Conservation (phyloP, 2,797 vertebrate genomes). For the Intellagama lesueurii region DNA sequence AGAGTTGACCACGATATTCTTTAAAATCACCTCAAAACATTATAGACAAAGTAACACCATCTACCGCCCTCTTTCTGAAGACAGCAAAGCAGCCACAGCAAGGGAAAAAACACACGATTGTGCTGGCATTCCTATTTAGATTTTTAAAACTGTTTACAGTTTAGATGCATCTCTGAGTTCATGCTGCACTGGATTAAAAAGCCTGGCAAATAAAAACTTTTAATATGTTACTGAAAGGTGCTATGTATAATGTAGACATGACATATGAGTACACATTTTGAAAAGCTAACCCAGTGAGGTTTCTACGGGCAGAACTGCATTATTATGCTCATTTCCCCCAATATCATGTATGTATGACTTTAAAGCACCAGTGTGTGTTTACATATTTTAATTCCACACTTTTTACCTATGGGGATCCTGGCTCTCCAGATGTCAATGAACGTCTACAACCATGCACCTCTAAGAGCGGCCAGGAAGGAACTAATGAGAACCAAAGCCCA, state of each 20-base stretch:
- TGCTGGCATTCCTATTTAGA: no score
- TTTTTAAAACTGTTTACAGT: background rate
- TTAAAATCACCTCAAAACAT: background rate
- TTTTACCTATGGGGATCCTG: no score
- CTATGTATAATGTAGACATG: background rate
- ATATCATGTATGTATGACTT: no score
- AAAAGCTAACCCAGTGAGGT: background rate
- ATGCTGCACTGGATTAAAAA: background rate
- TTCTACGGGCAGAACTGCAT: background rate
- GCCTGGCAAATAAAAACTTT: background rate
- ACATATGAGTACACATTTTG: background rate
- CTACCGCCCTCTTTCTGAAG: background rate
- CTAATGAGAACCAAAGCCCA: no score
- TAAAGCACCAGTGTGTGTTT: no score
- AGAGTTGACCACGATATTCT: background rate
- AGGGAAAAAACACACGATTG: no score
- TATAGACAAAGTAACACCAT: background rate
- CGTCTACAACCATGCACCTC: no score
- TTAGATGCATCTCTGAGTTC: background rate
- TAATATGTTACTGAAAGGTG: background rate
- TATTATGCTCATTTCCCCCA: no score
- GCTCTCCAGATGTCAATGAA: no score
- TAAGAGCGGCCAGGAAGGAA: no score
- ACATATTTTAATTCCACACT: no score
- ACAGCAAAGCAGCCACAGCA: background rate